Base-by-base conservation (phyloP, 2,113 vertebrate species). In the Vimba vimba region DNA sequence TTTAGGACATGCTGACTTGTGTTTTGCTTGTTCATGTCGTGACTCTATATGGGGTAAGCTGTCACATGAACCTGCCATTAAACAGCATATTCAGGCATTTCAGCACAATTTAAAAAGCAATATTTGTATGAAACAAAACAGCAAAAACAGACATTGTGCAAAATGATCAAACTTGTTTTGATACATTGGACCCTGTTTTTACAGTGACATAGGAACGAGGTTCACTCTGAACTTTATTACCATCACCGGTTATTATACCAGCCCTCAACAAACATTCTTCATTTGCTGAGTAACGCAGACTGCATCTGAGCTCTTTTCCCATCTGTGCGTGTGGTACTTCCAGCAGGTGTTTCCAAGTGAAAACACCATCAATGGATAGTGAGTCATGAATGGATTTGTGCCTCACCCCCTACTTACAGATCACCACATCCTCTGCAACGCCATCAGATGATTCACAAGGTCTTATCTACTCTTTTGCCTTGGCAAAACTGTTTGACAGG, bases 361-460 rank as follows among this genome's bases (percentile, higher is more conserved):
- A 71, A 36, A 71, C 52, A 59, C 52, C 59, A 60, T 79, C 21
- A 25, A 25, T 45, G 59, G 30, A 79, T 79, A 39, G 59, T 39
- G 43, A 69, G 19, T 69, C 47, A 68, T 52, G 17, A 50, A 66
- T 82, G 80, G 27, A 82, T 55, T 52, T 82, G 80, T n/a, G 45
- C 80, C 47, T 82, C 64, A 55, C 64, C 80, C 45, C 66, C 25
- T 71, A 71, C 19, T 52, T 79, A 60, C n/a, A 79, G 77, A 60
- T 87, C 27, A 86, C 85, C 84, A 78, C 39, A 71, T 74, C 87
- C 62, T 43, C 84, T 15, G 71, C 73, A 73, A 74, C 19, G 66
- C 52, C 82, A 64, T 79, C 45, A 62, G 59, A 86, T 59, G 62
- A 79, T 81, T 83, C 64, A 55, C 5, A 55, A 71, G 19, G 6